Evolutionary conservation across 2,888 invertebrate species (phyloP).

Genomic region (Galeopsomyia nigrocyanea): DNA sequence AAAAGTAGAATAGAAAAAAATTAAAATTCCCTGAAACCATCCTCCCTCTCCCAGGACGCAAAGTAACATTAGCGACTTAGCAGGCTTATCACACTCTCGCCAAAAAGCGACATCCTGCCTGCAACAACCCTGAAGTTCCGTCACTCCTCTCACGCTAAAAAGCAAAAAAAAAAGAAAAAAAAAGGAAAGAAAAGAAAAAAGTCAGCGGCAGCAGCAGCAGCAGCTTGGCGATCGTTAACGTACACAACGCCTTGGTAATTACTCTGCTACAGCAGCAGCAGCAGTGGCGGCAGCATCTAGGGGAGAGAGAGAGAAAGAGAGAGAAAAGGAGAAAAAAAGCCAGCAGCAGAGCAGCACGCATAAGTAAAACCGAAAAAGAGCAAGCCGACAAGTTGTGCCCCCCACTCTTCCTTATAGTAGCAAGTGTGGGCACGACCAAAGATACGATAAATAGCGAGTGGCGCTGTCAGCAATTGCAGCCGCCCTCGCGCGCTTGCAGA

Average conservation of each 20-base stretch:
- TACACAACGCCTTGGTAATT: too few relatives aligned
- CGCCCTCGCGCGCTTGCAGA: slow-evolving; percentile 65
- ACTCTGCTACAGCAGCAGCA: background rate
- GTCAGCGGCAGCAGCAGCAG: background rate
- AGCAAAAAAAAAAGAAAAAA: background rate
- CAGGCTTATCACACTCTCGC: too few relatives aligned
- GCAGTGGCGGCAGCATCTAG: background rate
- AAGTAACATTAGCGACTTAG: too few relatives aligned
- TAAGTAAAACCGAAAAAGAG: slow-evolving; percentile 40
- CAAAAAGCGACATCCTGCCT: too few relatives aligned
- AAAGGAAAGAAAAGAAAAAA: slow-evolving; percentile 22
- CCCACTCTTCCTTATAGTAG: slow-evolving; percentile 49
- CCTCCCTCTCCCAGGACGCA: too few relatives aligned
- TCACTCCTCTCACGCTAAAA: too few relatives aligned
- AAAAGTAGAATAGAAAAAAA: too few relatives aligned
- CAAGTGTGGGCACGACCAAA: slow-evolving; percentile 43
- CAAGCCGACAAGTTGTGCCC: slow-evolving; percentile 34
- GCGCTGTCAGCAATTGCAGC: slow-evolving; percentile 66
- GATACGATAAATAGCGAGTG: slow-evolving; percentile 66
- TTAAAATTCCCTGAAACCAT: too few relatives aligned
- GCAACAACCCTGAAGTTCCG: too few relatives aligned
- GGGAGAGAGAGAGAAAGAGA: background rate
- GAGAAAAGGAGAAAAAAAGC: background rate
- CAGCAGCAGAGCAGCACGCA: slow-evolving; percentile 10
- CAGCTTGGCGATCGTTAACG: background rate